Evolutionary conservation across 2,888 invertebrate species (phyloP), one percentile per base, ranked within the genome.

Genomic region (Coleophora flavipennella): DNA sequence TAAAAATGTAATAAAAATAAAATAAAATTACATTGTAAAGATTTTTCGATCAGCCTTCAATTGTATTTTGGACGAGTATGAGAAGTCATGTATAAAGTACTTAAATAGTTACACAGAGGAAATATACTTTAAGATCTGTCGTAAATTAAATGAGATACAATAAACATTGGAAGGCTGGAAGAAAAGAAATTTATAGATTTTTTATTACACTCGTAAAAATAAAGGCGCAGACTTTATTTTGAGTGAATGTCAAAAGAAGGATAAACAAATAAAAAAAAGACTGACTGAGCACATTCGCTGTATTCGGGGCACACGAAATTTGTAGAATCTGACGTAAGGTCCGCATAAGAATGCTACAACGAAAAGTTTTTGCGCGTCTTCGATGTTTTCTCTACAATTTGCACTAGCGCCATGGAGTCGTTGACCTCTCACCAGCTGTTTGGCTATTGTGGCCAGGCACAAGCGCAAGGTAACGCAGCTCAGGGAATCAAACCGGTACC

Each of bases 341-440:
- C 61, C 59, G 62, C 65, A 63, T 58, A 57, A 57, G 62, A 64
- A 63, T 65, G 60, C 55, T 57, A 57, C 59, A 52, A 57, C 62
- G 68, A 66, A 67, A 69, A 67, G 63, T 62, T 79, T 73, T 79
- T 78, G 75, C 69, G 73, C 67, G 67, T 67, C 65, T 60, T 55
- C 65, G 58, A 71, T 70, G 71, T 80, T 71, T 79, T 68, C 69
- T 69, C 72, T 73, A 77, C 75, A 83, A 78, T 83, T 83, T 76
- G 81, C 83, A 76, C 75, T 73, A 75, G 68, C 65, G 57, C 52
- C 57, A 43, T 49, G 59, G 64, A 64, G 80, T 79, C 83, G 57
- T 64, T 74, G 80, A 81, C 78, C 83, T 71, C 64, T 62, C 59
- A 65, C 70, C 83, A 83, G 81, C 81, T 84, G 83, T 78, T 80